phyloP scores from a whole-genome alignment of 2,888 invertebrate species.

The Crossocerus cetratus region DNA sequence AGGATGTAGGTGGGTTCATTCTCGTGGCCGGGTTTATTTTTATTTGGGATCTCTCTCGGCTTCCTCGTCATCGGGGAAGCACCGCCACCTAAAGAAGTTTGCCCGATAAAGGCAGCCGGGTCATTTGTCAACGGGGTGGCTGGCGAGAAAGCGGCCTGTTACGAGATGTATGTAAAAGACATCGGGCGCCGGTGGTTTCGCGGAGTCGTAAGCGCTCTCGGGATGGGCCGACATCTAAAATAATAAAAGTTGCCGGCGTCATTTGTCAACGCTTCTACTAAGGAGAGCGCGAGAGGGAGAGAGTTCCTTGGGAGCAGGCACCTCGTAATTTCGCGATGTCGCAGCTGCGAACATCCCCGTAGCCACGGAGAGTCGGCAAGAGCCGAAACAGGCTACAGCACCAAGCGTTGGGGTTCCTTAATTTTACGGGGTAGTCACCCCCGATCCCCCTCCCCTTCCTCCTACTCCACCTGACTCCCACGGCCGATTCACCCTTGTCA shows the following conservation, averaged over 20 bases:
- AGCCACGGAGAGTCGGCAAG: neutral
- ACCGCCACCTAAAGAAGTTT: slow-evolving; percentile 65
- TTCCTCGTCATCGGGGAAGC: slow-evolving; percentile 57
- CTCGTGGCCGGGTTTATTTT: neutral
- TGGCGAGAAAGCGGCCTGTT: slow-evolving; percentile 38
- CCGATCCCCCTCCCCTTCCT: neutral
- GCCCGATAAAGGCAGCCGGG: slow-evolving; percentile 71
- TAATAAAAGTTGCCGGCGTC: slow-evolving; percentile 76
- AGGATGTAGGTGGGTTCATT: slow-evolving; percentile 1
- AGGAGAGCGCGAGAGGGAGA: slow-evolving; percentile 38
- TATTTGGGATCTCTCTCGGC: slow-evolving; percentile 46
- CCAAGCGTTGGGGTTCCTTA: slow-evolving; percentile 47
- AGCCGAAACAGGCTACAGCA: slow-evolving; percentile 15
- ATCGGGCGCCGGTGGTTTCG: slow-evolving; percentile 58
- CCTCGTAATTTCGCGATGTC: slow-evolving; percentile 70
- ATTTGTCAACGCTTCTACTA: slow-evolving; percentile 74
- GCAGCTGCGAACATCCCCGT: slow-evolving; percentile 57
- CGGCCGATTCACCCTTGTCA: slow-evolving; percentile 23
- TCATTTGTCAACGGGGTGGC: slow-evolving; percentile 72
- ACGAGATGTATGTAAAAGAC: slow-evolving; percentile 74
- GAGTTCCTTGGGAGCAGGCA: slow-evolving; percentile 48
- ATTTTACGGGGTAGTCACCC: slow-evolving; percentile 43
- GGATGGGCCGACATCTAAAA: slow-evolving; percentile 75
- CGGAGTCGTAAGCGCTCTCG: slow-evolving; percentile 53
- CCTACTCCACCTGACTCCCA: neutral